Evolutionary conservation across 2,113 vertebrate species (phyloP).

Genomic region (Nerophis ophidion): DNA sequence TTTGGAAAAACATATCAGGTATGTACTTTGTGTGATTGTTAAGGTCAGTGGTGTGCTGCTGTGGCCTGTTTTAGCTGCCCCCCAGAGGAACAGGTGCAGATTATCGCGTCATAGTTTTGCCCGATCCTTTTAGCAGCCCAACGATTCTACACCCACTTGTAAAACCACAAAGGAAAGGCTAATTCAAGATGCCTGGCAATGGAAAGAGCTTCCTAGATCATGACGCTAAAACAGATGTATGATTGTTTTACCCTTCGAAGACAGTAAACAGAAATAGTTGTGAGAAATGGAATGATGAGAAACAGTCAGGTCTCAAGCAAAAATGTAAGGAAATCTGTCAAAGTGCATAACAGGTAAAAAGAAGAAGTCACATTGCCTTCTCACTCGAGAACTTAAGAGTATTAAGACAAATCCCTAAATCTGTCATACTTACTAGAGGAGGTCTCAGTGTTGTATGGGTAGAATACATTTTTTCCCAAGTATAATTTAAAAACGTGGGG

Average conservation of each 20-base stretch:
- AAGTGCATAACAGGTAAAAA: constrained; percentile 29
- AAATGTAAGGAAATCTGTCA: constrained; percentile 1
- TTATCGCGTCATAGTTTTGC: constrained; percentile 62
- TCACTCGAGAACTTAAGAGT: constrained; percentile 25
- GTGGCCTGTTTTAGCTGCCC: constrained; percentile 54
- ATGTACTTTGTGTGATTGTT: constrained; percentile 34
- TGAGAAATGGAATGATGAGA: not conserved
- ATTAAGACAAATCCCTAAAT: constrained; percentile 40
- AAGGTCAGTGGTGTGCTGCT: constrained; percentile 26
- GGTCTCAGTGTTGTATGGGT: constrained; percentile 28
- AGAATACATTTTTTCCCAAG: constrained; percentile 49
- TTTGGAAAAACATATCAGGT: not conserved
- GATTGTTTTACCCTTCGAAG: not conserved
- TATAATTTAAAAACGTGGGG: constrained; percentile 45
- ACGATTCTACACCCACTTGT: constrained; percentile 56
- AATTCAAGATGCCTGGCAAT: constrained; percentile 57
- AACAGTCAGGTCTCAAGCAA: not conserved
- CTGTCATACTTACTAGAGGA: constrained; percentile 28
- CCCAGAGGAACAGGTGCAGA: constrained; percentile 69
- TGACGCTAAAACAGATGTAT: constrained; percentile 24
- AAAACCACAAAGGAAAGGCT: constrained; percentile 54
- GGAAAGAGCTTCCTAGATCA: constrained; percentile 31
- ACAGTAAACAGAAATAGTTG: constrained; percentile 1
- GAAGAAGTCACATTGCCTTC: constrained; percentile 18
- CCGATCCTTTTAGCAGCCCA: constrained; percentile 61